Base-by-base conservation (phyloP, 1,140 invertebrate genomes). In the Eriosoma lanigerum region DNA sequence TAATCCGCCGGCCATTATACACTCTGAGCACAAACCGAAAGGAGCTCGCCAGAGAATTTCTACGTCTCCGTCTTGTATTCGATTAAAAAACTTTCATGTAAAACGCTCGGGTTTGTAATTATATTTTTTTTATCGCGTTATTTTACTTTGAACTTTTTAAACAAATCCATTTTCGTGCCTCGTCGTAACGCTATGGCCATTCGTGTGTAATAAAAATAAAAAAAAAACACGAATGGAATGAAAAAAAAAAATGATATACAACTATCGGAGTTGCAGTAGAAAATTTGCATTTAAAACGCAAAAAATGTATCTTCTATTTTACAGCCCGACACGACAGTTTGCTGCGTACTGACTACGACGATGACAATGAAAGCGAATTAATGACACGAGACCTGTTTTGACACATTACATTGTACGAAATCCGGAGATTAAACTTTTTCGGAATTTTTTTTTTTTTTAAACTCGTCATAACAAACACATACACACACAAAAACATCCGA, bases 331-430 rank as follows among this genome's bases (percentile, higher is more conserved):
- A n/a, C n/a, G n/a, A 32, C 60, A 64, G 60, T 64, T 64, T 64
- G 32, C 60, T 64, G 60, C 12, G 21, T 64, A 64, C 12, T n/a
- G n/a, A n/a, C n/a, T n/a, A n/a, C 66, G 66, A 68, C 21, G n/a
- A 68, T 24, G 66, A 68, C 19, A 46, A 68, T 21, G 19, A 68
- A 68, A 48, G 44, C n/a, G 44, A 68, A 68, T 68, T 68, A 68
- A 68, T 68, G 66, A 68, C 44, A 24, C 66, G 21, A 68, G 64
- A 68, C 66, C 66, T 48, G 66, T 68, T 68, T 68, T 68, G 66
- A 68, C 66, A 48, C 66, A 24, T 68, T 46, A 68, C 66, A 24
- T 68, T 68, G 66, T 68, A 68, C n/a, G n/a, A n/a, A 68, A 68
- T 68, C 66, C 44, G 44, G 44, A 68, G 66, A 68, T 48, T 68